Base-by-base conservation (phyloP, 1,140 invertebrate species). In the Zaprionus ghesquierei region DNA sequence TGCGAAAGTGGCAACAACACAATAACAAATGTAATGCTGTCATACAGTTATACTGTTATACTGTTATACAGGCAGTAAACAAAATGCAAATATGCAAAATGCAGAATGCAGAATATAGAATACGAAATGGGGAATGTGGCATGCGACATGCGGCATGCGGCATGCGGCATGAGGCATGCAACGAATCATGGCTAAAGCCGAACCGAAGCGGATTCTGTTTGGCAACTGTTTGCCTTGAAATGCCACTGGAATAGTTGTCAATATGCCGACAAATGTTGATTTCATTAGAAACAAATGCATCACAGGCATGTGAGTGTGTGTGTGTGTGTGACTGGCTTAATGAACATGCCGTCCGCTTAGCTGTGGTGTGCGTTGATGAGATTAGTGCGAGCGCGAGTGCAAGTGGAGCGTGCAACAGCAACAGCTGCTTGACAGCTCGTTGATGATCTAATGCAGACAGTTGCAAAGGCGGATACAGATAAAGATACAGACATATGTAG, bases 81-180 rank as follows among this genome's bases (percentile, higher is more conserved):
- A 82, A 87, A 69, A 86, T 87, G 84, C 79, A 87, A 87, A 89
- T 89, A 65, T 68, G 61, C 46, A 69, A 25, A 33, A 51, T 53
- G 46, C 63, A 50, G n/a, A 33, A 59, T 41, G 35, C n/a, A 58
- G 46, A 46, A 20, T 46, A 22, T 5, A 5, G 5, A 41, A 41
- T 41, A n/a, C 13, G 13, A n/a, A 33, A n/a, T n/a, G n/a, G n/a
- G n/a, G 44, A 41, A 15, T 41, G 13, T 5, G 12, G 5, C n/a
- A 41, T 41, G 35, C 18, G 6, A 5, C 15, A 41, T 41, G 35
- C 35, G 35, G n/a, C 5, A 41, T 41, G n/a, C 35, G 5, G 15
- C 38, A 44, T 41, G 51, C 41, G 49, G 35, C 27, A 31, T n/a
- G n/a, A n/a, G 58, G 44, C 33, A 46, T 56, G 13, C n/a, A n/a